Base-by-base conservation (phyloP, 2,888 invertebrate species). In the Oligia latruncula region DNA sequence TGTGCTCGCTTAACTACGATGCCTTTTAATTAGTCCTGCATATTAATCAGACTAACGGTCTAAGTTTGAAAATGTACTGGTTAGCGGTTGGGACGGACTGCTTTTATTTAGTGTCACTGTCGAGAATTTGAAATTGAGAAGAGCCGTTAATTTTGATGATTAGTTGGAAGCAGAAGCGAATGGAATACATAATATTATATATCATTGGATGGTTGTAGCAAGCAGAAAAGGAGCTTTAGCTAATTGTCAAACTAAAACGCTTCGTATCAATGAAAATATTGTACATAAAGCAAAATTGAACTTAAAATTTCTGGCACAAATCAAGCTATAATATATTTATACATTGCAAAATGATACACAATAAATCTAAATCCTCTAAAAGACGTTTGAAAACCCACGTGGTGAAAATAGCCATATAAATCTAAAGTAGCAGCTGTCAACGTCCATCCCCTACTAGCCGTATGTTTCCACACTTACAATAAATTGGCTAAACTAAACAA, bases 11-110 rank as follows among this genome's bases (percentile, higher is more conserved):
- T 88, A 87, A 81, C 85, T 83, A 83, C 87, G 82, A 88, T 88
- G 88, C 91, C 90, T 90, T 92, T 92, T 93, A 93, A 93, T 93
- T 92, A 93, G 91, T 85, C 91, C 88, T 88, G 92, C 91, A 92
- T 93, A 93, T 93, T 93, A 92, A 93, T 93, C 91, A 89, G 91
- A 82, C 83, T 83, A 88, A 90, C 89, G 87, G 88, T 88, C 88
- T 88, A 87, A 88, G 89, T 88, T 90, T 81, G 75, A 49, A 86
- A 90, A 86, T 78, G 74, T 83, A 90, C 78, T 78, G 82, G n/a
- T 0, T n/a, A 43, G 70, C 74, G 71, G 75, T 88, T 86, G 79
- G 64, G 35, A 71, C 64, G 60, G 81, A 62, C 52, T 13, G 23
- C 15, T 77, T 74, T 78, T 79, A 77, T 85, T 80, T 23, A 58